Base-by-base conservation (phyloP, 2,113 vertebrate genomes). In the Todiramphus saurophagus region DNA sequence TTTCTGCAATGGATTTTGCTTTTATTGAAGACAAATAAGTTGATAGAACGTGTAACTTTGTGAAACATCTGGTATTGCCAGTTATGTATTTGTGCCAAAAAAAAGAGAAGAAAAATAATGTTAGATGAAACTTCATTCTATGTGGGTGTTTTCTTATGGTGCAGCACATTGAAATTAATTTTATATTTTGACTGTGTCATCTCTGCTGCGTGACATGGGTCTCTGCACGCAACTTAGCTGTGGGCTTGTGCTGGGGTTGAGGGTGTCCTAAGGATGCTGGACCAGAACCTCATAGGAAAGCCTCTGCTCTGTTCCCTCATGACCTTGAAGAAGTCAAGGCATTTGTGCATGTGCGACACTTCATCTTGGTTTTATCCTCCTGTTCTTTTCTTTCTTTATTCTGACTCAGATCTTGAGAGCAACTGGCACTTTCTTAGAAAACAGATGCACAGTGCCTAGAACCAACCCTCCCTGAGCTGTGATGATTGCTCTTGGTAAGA, bases 131-230 rank as follows among this genome's bases (percentile, higher is more conserved):
- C 77, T 96, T 96, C 30, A 9, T 84, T 89, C 81, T 75, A 23
- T 73, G 95, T 97, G 94, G 95, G 93, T 94, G 95, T 93, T 87
- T 95, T 97, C 94, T 96, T 94, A 68, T 75, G 81, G 87, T 87
- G 91, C 90, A 75, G 64, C 48, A 89, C 2, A 20, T 56, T 91
- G 89, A 92, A 92, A 92, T 91, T 91, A 92, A 63, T 78, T 89
- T 87, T 84, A 20, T 75, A 81, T 89, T 97, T 39, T n/a, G 89
- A 92, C 20, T 84, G 67, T 75, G 64, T 95, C 89, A 91, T 95
- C 87, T 75, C n/a, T 89, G 86, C 77, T 89, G 62, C 21, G 5
- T 93, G 84, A 91, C 76, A 91, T 11, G 66, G 66, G 58, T 18
- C 23, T 70, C 69, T 82, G 77, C 30, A 75, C 56, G 43, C 83